Conservation (phyloP, 2,797 vertebrate genomes). For the Centroberyx gerrardi region DNA sequence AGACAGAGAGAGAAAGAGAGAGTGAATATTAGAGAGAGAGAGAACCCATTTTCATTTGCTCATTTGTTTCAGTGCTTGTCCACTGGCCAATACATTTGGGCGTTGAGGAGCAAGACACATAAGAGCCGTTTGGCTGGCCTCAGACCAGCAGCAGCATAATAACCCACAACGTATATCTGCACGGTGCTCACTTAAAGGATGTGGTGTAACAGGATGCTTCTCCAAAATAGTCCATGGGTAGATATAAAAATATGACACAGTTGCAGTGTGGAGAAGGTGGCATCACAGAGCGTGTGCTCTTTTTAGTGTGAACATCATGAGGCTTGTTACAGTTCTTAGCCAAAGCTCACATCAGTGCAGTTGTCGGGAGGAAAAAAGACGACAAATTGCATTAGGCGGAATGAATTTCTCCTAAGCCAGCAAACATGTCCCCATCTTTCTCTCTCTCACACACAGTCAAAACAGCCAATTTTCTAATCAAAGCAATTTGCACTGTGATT, state of each 20-base stretch:
- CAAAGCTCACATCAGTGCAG: constrained; percentile 14
- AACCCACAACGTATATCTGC: constrained; percentile 30
- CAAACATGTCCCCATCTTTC: background rate
- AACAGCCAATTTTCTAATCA: constrained; percentile 64
- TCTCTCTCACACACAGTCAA: constrained; percentile 28
- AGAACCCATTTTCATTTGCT: constrained; percentile 5
- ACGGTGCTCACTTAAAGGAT: background rate
- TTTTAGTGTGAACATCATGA: constrained; percentile 7
- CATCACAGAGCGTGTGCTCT: background rate
- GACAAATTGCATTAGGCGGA: constrained; percentile 36
- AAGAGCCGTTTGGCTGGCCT: constrained; percentile 16
- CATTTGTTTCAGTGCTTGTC: constrained; percentile 33
- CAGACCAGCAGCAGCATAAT: constrained; percentile 17
- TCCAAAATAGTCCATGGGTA: constrained; percentile 16
- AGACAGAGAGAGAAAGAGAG: constrained; percentile 14
- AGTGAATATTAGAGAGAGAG: constrained; percentile 7
- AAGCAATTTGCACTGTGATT: constrained; percentile 53
- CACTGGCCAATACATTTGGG: background rate
- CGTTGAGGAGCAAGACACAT: constrained; percentile 12
- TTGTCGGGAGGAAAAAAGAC: background rate
- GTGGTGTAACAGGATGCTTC: background rate
- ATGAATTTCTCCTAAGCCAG: constrained; percentile 14
- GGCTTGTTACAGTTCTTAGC: constrained; percentile 10
- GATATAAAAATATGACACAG: constrained; percentile 47
- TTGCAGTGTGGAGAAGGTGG: constrained; percentile 11